Evolutionary conservation across 2,113 vertebrate genomes (phyloP), one percentile per base, ranked within the genome.

Genomic region (Labeo rohita): DNA sequence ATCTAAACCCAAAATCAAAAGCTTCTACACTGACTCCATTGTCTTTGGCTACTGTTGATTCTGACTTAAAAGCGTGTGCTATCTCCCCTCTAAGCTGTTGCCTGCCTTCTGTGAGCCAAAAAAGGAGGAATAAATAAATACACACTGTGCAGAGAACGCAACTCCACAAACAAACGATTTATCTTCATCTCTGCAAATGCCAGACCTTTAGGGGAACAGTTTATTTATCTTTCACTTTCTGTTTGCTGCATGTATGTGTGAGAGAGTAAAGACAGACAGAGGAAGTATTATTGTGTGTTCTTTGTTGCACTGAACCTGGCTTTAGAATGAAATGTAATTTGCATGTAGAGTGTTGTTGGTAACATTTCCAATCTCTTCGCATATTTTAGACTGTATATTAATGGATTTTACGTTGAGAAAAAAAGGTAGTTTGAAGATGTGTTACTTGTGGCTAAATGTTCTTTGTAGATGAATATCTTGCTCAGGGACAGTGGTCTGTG

Each of bases 101-200:
- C 39, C 34, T 70, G 68, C 16, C 36, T 43, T 72, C 16, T 72
- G 34, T 39, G 68, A 70, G 56, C 21, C 56, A 61, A 61, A 39
- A 34, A 6, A 66, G 28, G 21, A 21, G 7, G 18, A 10, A 28
- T 8, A 56, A 8, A 16, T 3, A n/a, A 61, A 61, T 61, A 15
- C 21, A 68, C 65, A 68, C 11, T 12, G 63, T 28, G n/a, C 11
- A 12, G 63, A 66, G 28, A 12, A 66, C 28, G 8, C 61, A 59
- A 21, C 18, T 59, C 56, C 7, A 59, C 13, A 70, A 70, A 70
- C 68, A 68, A 34, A 68, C 16, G 8, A 73, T 73, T 45, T 73
- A 73, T 73, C 70, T 72, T 45, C 39, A 73, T 73, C 70, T 45
- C 39, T 73, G 39, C 70, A 45, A 73, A 73, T n/a, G 70, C 70